phyloP scores from a whole-genome alignment of 2,113 vertebrate genomes.

The Plestiodon gilberti region DNA sequence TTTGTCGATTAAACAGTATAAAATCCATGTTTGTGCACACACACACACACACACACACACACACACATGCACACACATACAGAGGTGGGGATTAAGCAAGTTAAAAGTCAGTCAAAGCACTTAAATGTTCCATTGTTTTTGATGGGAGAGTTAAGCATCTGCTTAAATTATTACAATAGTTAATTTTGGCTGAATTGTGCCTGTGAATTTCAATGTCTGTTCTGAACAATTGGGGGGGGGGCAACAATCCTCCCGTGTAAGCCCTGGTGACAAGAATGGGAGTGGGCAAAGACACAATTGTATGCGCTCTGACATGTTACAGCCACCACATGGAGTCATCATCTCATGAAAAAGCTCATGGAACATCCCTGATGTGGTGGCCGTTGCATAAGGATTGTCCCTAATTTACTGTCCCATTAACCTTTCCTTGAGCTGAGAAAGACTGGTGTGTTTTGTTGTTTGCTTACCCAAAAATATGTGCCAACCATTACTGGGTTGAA shows the following conservation, averaged over 20 bases:
- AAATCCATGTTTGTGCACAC: not conserved
- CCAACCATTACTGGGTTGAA: not conserved
- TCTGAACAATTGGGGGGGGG: not conserved
- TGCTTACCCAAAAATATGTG: not conserved
- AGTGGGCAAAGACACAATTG: not conserved
- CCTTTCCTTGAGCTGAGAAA: not conserved
- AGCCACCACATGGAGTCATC: too few relatives aligned
- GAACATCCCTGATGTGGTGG: not conserved
- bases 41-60: too few relatives aligned
- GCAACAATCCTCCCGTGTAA: not conserved
- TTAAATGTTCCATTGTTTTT: not conserved
- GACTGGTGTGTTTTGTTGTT: not conserved
- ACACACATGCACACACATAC: too few relatives aligned
- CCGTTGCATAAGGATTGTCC: not conserved
- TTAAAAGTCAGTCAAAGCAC: not conserved
- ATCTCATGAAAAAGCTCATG: not conserved
- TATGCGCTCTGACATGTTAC: not conserved
- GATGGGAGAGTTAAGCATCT: not conserved
- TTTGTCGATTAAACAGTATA: not conserved
- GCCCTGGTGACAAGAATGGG: not conserved
- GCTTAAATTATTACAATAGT: not conserved
- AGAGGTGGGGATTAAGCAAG: not conserved
- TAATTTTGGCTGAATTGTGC: not conserved
- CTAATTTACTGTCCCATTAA: not conserved
- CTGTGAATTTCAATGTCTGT: not conserved